Evolutionary conservation across 2,797 vertebrate species (phyloP).

Genomic region (Chrysocyon brachyurus): DNA sequence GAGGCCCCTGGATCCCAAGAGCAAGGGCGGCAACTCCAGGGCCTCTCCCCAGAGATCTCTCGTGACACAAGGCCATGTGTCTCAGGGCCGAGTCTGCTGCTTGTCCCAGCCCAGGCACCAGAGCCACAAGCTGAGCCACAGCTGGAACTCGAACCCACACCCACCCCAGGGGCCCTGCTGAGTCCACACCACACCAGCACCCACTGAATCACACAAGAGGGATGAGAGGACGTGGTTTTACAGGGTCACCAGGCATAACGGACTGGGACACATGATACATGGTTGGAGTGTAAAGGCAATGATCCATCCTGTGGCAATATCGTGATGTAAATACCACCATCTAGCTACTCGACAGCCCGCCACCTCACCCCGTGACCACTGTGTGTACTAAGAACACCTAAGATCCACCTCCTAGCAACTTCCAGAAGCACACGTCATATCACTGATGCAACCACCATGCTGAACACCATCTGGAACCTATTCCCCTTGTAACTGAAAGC

Average conservation of each 20-base stretch:
- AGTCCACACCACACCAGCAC: background rate
- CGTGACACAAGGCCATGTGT: background rate
- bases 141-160: background rate
- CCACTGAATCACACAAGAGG: background rate
- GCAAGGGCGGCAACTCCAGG: too few relatives aligned
- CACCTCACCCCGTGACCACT: background rate
- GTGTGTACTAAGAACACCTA: background rate
- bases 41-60: background rate
- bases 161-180: background rate
- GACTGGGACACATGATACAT: background rate
- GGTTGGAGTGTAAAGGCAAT: background rate
- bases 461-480: too few relatives aligned
- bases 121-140: background rate
- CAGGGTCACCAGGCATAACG: background rate
- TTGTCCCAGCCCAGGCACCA: background rate
- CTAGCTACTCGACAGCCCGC: background rate
- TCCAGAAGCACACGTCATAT: background rate
- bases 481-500: too few relatives aligned
- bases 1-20: background rate
- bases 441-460: background rate
- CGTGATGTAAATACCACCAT: background rate
- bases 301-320: rapidly evolving
- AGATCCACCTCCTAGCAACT: background rate
- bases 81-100: background rate
- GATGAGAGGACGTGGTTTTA: background rate